Base-by-base conservation (phyloP, 2,888 invertebrate genomes). In the Eristalis intricaria region DNA sequence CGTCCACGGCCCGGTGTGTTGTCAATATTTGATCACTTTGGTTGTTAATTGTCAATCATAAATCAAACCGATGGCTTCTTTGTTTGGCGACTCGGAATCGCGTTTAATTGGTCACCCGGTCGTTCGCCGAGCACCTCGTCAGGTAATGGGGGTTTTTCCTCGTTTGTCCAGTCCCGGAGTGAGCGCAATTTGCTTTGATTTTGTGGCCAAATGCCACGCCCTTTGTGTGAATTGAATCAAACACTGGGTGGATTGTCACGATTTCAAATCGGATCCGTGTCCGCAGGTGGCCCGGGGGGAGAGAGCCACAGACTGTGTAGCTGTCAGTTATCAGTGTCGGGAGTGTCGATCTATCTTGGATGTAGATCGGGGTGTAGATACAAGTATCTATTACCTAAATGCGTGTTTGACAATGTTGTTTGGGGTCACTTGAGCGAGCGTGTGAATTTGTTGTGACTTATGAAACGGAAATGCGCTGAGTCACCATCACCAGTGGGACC, bases 21-120 rank as follows among this genome's bases (percentile, higher is more conserved):
- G 86, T 86, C 83, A 83, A 86, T 86, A 86, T 83, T 83, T 71
- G 83, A 86, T 86, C 83, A 83, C 83, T 83, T 86, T 86, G 86
- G 86, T 83, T 83, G 86, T 86, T 86, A 83, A 86, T 86, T 86
- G 86, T 86, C 83, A 86, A 86, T 86, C 86, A 83, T 86, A 83
- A 83, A 86, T 86, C 86, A 86, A 83, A 78, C 75, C 78, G 70
- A 86, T 83, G 83, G 86, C 86, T 83, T 82, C 86, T 86, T 63
- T 79, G 77, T 86, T 83, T 86, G 82, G 85, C 56, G 56, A 78
- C 73, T 82, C 29, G 29, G 82, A 85, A 85, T 82, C 83, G 86
- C 19, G 50, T 19, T 82, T 86, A 86, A 86, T 86, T 82, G 85
- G 82, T 78, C 68, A 23, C 68, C 64, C 63, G 82, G 82, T 71